Base-by-base conservation (phyloP, 2,113 vertebrate genomes). In the Nansenia antarctica region DNA sequence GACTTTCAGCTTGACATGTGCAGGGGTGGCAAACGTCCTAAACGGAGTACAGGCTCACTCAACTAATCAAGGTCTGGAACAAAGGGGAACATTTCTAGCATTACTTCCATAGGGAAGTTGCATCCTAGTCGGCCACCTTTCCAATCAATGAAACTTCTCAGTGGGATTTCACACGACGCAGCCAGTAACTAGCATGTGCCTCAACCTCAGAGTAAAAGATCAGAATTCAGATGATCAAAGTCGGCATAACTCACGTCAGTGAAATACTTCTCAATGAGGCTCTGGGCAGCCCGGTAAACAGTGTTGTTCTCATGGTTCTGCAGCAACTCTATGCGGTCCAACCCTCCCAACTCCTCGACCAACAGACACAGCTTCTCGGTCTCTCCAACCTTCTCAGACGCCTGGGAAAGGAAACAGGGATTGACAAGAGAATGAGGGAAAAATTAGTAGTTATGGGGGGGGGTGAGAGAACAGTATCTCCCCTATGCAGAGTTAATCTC, bases 221-320 rank as follows among this genome's bases (percentile, higher is more conserved):
- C n/a, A n/a, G n/a, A n/a, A 49, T 22, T 6, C 45, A 22, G n/a
- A 6, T 24, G 29, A 65, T 1, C 29, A n/a, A n/a, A 2, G 9
- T 26, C 12, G 27, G 14, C 3, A 18, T 5, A 61, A 80, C 89
- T 84, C 83, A 97, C 95, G 70, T 95, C 92, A 55, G 54, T 76
- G 31, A 98, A 97, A 79, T 96, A 93, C 63, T 90, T 96, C 49
- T 96, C 94, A 0, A 96, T 92, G 26, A 98, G 86, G 2, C 3
- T 69, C 55, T 93, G 85, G 0, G 95, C 93, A n/a, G 91, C 78
- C 72, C 64, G 81, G 81, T 95, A 93, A 35, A 98, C 86, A 1
- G 83, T 72, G 2, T 65, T 77, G 30, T 96, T 98, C 26, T 94
- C 90, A 0, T 97, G 95, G 54, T 88, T 93, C 80, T 96, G 96